Base-by-base conservation (phyloP, 2,797 vertebrate genomes). In the Hippopotamyrus pictus region DNA sequence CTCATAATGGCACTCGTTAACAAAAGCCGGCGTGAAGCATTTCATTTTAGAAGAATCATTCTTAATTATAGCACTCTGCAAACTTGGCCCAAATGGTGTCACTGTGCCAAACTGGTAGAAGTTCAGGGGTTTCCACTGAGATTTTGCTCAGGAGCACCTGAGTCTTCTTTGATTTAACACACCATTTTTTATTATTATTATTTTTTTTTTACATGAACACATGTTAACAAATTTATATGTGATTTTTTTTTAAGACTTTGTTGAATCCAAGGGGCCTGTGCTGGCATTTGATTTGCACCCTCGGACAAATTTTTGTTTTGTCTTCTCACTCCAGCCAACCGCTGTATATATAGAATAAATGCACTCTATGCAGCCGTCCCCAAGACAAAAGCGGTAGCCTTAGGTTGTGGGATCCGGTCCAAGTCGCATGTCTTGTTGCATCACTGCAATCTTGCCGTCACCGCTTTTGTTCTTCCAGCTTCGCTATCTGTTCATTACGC, bases 61-160 rank as follows among this genome's bases (percentile, higher is more conserved):
- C 88, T 88, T 89, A 88, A 73, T 46, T 65, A 41, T 37, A 46
- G 69, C 19, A 59, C 14, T 79, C 91, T 94, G 94, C 93, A 93
- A 94, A 8, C 88, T 90, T 7, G 25, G 91, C 91, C 92, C 92
- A 92, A 92, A 65, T 19, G 79, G 44, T 91, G 91, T 92, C 87
- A 69, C 83, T 50, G 83, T 50, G 83, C 83, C 50, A 85, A 48
- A 51, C 9, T 7, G 14, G 25, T 57, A 53, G 51, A 57, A 85
- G 86, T 88, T 89, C 5, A 37, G 41, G 84, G 53, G 54, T 89
- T 87, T 90, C 89, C 69, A 41, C 88, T 59, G 86, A 59, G 91
- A 83, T 37, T 87, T 37, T 25, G 3, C 88, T 88, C 53, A 53
- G 89, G 89, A 65, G 84, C 85, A 90, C 91, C 88, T 57, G 82